Evolutionary conservation across 2,797 vertebrate genomes (phyloP).

Genomic region (Neopelma chrysocephalum): DNA sequence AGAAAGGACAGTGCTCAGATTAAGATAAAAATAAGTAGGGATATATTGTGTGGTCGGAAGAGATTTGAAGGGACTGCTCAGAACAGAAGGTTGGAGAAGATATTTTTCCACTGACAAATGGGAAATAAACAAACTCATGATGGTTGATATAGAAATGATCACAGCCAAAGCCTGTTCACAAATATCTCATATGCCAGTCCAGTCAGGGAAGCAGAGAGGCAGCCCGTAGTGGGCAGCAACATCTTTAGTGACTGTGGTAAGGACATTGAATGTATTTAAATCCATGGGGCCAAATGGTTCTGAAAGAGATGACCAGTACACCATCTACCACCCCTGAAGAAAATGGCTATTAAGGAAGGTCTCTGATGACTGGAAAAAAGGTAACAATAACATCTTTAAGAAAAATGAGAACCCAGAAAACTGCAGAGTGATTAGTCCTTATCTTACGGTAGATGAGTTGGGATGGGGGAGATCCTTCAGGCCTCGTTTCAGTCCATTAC

Average conservation of each 20-base stretch:
- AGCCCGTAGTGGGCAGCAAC: background rate
- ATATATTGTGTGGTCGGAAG: background rate
- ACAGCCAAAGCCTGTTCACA: background rate
- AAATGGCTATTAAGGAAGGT: background rate
- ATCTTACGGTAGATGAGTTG: no score
- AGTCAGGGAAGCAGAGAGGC: background rate
- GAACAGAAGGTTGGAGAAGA: background rate
- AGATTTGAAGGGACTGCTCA: background rate
- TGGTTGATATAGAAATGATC: background rate
- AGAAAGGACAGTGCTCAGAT: background rate
- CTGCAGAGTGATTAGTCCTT: background rate
- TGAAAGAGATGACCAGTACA: background rate
- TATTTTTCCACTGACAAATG: background rate
- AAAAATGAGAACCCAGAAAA: background rate
- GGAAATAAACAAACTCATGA: background rate
- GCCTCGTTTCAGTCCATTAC: no score
- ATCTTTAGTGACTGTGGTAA: accelerated
- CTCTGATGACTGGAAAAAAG: background rate
- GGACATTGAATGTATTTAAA: background rate
- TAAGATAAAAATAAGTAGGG: background rate
- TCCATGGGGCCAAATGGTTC: background rate
- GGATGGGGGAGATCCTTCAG: no score
- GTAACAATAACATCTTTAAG: background rate
- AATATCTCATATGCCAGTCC: background rate
- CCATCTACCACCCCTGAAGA: background rate